A percentile compares a stretch with the other conserved stretches of the same genome.
Conservation (phyloP, 2,113 vertebrate genomes). For the Esox niger region DNA sequence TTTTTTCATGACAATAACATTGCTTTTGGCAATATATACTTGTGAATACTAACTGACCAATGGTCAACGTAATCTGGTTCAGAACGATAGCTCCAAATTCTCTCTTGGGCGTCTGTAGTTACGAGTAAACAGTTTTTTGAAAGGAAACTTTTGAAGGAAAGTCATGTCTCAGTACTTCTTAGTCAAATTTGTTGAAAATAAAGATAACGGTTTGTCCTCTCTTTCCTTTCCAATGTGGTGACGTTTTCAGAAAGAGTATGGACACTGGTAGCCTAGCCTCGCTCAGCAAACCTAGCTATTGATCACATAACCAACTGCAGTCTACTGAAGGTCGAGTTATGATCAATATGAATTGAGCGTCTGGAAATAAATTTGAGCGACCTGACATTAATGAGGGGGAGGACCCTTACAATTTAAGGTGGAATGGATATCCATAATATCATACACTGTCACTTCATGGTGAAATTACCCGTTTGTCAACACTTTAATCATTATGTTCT, state of each 20-base stretch:
- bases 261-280: constrained; percentile 74
- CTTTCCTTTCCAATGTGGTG: not conserved
- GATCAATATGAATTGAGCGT: constrained; percentile 88
- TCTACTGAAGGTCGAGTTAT: constrained; percentile 81
- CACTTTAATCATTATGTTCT: too few species aligned
- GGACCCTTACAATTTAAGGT: constrained; percentile 13
- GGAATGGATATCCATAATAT: not conserved
- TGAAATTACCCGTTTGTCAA: not conserved
- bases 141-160: too few species aligned
- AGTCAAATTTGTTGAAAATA: too few species aligned
- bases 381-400: constrained; percentile 76
- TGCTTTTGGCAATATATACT: not conserved
- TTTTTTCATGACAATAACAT: constrained; percentile 36
- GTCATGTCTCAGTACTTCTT: too few species aligned
- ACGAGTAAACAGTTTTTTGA: not conserved
- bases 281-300: constrained; percentile 80
- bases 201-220: not conserved
- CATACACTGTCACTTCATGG: not conserved
- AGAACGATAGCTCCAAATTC: not conserved
- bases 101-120: not conserved
- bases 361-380: constrained; percentile 84
- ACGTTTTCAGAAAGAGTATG: constrained; percentile 3
- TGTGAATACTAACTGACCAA: not conserved
- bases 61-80: not conserved
- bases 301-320: constrained; percentile 85